Evolutionary conservation across 2,888 invertebrate species (phyloP), one percentile per base, ranked within the genome.

Genomic region (Leucophenga maculata): DNA sequence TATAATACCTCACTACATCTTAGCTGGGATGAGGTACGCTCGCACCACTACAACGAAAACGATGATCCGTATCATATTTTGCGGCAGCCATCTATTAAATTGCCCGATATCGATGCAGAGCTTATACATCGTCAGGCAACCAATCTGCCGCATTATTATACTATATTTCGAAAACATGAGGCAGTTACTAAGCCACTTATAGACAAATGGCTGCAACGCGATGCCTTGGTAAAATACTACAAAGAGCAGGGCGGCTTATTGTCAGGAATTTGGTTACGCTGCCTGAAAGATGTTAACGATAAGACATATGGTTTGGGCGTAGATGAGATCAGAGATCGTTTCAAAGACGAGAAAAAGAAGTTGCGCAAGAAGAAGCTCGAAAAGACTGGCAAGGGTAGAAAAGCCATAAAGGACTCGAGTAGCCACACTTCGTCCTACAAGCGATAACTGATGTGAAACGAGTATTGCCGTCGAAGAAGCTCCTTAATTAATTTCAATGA

Each of bases 61-160:
- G 84, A 86, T 68, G 89, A 88, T 76, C 88, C 88, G 0, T 87
- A 82, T 76, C 77, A 78, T n/a, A 71, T 88, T 6, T 59, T 85
- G 3, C 73, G 82, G 0, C 86, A 85, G 52, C 88, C 88, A 0
- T 73, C 71, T 48, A 66, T 87, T 44, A 57, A 78, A 9, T 74
- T 88, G 26, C 86, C 86, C 0, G 72, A 74, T 3, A 65, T 84
- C 13, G 76, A 82, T 59, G 78, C 71, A 1, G 67, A 70, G 13
- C 75, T 79, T 62, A 11, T 78, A 11, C 77, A 79, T 1, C 72
- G 75, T 62, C 67, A 73, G 65, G 68, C 78, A 80, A 22, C 72
- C n/a, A n/a, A 78, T 4, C 79, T 75, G 9, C 84, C 84, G n/a
- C 79, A 82, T 1, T 86, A 80, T 70, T 86, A 83, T 48, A 68